Percentiles rank a stretch among this genome's conserved stretches.
Evolutionary conservation across 2,888 invertebrate species (phyloP).

Genomic region (Lagria hirta): DNA sequence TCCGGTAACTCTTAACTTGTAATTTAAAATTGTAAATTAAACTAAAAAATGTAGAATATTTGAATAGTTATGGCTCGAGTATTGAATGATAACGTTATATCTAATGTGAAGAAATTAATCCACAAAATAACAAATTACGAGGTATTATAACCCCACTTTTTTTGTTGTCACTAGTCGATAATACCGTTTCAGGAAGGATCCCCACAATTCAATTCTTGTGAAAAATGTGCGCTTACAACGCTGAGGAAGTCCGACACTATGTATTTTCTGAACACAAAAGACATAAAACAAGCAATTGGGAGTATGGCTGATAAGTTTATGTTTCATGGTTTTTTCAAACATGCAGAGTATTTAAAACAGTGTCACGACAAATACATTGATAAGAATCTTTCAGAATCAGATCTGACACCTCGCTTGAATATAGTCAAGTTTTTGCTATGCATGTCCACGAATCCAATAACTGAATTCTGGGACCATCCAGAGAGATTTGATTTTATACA

Average conservation of each 20-base stretch:
- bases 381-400: conserved; percentile 34
- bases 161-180: conserved; percentile 5
- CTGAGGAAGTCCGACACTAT: conserved; percentile 45
- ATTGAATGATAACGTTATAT: conserved; percentile 34
- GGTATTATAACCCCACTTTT: conserved; percentile 36
- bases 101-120: conserved; percentile 37
- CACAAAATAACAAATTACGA: conserved; percentile 36
- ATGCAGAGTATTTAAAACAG: conserved; percentile 42
- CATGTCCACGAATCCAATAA: conserved; percentile 48
- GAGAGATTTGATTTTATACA: conserved; percentile 35
- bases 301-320: conserved; percentile 48
- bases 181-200: conserved; percentile 38
- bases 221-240: conserved; percentile 38
- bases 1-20: too few species aligned
- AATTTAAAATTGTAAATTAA: too few species aligned
- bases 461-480: conserved; percentile 42
- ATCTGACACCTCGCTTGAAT: conserved; percentile 39
- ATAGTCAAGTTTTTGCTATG: conserved; percentile 47
- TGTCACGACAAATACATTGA: conserved; percentile 43
- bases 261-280: conserved; percentile 44
- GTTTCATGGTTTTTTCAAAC: conserved; percentile 47
- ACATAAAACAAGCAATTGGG: conserved; percentile 42
- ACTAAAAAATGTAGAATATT: too few species aligned
- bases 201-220: conserved; percentile 38
- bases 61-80: conserved; percentile 41